Percentiles rank a stretch among this genome's conserved stretches.
These are phyloP conservation scores for Pedionomus torquatus DNA, from an alignment of 2,113 vertebrate genomes.

Conservation along the genomic window DNA sequence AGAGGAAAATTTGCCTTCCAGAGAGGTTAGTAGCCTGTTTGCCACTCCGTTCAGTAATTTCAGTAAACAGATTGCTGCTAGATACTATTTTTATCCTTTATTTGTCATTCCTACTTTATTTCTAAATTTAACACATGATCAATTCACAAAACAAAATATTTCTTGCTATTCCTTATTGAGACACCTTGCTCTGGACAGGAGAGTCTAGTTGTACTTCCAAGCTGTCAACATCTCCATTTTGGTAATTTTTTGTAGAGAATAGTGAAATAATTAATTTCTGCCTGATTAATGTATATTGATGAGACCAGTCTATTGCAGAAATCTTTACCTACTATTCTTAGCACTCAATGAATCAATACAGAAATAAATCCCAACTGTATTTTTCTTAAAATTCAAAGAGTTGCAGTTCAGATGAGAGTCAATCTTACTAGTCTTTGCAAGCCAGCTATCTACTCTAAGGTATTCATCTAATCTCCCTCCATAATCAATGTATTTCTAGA, in stretches of 20 bases:
- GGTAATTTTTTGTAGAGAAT: background rate
- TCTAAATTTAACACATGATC: background rate
- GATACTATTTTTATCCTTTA: background rate
- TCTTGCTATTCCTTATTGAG: background rate
- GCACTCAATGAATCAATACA: background rate
- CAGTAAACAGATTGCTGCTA: background rate
- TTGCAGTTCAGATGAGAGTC: background rate
- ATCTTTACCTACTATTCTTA: background rate
- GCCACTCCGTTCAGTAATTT: background rate
- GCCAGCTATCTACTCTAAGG: background rate
- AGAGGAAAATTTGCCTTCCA: background rate
- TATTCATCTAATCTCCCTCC: background rate
- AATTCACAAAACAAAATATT: background rate
- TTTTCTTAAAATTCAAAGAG: background rate
- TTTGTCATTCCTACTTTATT: background rate
- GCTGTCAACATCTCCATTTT: background rate
- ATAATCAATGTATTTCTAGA: background rate
- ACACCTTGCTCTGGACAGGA: background rate
- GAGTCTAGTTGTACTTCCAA: background rate
- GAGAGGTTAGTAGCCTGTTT: background rate
- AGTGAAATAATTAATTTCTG: background rate
- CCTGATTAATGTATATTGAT: background rate
- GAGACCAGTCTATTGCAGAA: background rate
- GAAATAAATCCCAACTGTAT: background rate
- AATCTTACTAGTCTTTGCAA: background rate